These are phyloP conservation scores for Pedetes capensis DNA, from an alignment of 2,113 vertebrate species.

Conservation along the genomic window DNA sequence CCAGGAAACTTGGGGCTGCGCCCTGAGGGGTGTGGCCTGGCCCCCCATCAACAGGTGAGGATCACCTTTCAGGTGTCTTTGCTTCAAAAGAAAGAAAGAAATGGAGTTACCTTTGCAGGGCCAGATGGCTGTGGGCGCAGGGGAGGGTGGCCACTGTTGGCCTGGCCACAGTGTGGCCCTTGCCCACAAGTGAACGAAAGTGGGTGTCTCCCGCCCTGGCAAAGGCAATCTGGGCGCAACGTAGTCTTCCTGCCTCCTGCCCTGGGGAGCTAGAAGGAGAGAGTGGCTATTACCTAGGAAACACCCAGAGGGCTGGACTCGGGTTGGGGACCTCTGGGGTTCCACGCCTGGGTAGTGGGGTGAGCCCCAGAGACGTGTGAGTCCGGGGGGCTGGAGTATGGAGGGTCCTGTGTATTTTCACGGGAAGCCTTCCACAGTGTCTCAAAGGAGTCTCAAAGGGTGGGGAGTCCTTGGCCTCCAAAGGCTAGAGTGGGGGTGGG, in stretches of 20 bases:
- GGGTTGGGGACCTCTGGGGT: background rate
- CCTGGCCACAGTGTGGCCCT: no score
- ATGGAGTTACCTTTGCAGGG: background rate
- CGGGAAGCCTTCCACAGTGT: background rate
- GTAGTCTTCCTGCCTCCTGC: background rate
- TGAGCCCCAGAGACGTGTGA: background rate
- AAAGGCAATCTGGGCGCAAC: background rate
- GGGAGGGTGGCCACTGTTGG: background rate
- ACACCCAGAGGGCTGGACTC: background rate
- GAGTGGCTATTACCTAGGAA: background rate
- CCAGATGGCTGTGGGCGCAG: background rate
- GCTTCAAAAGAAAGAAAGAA: background rate
- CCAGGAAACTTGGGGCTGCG: background rate
- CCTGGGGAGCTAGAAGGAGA: background rate
- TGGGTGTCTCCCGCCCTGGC: rapidly evolving
- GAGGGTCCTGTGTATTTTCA: background rate
- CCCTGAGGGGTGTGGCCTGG: background rate
- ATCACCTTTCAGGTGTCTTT: background rate
- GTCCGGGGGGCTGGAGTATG: rapidly evolving
- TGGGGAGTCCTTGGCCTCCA: background rate
- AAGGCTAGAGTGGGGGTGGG: background rate
- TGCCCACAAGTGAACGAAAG: background rate
- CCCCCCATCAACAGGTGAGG: background rate
- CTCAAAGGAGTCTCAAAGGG: no score
- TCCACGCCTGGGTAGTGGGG: background rate